Percentiles rank a stretch among this genome's conserved stretches.
Conservation (phyloP, 2,888 invertebrate species). For the Neoitamus cyanurus region DNA sequence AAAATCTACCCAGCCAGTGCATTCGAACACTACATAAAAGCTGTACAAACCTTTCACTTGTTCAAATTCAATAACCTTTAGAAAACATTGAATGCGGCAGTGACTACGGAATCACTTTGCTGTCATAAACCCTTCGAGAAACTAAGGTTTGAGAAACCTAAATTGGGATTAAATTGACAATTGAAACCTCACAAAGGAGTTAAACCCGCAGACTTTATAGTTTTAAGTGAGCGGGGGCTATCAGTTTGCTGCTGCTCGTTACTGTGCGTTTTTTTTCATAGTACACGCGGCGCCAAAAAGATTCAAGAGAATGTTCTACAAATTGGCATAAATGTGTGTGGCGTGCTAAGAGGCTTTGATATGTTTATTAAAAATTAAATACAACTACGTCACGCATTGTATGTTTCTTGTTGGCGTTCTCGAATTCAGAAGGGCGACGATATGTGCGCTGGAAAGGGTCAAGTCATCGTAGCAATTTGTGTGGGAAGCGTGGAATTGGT, state of each 20-base stretch:
- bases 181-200: slow-evolving; percentile 14
- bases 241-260: neutral
- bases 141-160: neutral
- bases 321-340: neutral
- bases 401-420: neutral
- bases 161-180: slow-evolving; percentile 37
- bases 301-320: slow-evolving; percentile 3
- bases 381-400: neutral
- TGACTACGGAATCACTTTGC: neutral
- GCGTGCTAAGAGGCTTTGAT: neutral
- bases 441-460: neutral
- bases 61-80: neutral
- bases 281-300: neutral
- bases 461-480: neutral
- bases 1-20: neutral
- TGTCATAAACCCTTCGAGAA: neutral
- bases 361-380: slow-evolving; percentile 9
- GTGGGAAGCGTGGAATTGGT: neutral
- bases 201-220: neutral
- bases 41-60: neutral
- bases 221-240: neutral
- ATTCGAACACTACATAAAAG: neutral
- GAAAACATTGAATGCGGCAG: neutral
- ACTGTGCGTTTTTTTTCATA: neutral
- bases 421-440: neutral